Evolutionary conservation across 1,140 invertebrate genomes (phyloP).

Genomic region (Carposina sasakii): DNA sequence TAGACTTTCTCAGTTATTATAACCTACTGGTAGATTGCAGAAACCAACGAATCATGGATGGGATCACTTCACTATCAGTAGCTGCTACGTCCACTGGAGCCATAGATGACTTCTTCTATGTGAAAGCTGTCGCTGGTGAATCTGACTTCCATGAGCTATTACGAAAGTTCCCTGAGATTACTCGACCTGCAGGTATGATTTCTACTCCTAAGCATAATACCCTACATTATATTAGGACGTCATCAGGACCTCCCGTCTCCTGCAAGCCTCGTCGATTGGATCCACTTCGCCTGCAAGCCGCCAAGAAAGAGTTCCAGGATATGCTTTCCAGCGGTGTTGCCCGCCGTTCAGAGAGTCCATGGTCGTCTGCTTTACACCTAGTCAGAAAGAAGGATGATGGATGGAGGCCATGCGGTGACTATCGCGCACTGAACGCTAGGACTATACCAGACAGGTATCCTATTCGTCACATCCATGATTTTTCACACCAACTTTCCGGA

Average conservation of each 20-base stretch:
- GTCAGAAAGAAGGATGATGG: constrained; percentile 50
- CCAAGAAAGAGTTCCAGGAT: constrained; percentile 46
- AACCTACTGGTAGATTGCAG: constrained; percentile 37
- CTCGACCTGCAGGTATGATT: constrained; percentile 20
- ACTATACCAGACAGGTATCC: constrained; percentile 46
- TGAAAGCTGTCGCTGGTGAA: constrained; percentile 20
- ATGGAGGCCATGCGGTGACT: constrained; percentile 58
- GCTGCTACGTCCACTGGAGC: not conserved
- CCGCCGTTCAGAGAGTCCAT: constrained; percentile 38
- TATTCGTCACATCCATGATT: constrained; percentile 40
- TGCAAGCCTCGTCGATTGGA: constrained; percentile 44
- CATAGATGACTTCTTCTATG: constrained; percentile 15
- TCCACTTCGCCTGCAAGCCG: constrained; percentile 35
- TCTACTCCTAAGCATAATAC: constrained; percentile 19
- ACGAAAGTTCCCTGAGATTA: constrained; percentile 24
- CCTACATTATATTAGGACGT: constrained; percentile 23
- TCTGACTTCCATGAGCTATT: constrained; percentile 18
- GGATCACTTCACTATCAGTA: constrained; percentile 16
- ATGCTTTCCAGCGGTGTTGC: constrained; percentile 34
- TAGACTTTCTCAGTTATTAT: constrained; percentile 48
- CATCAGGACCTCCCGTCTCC: constrained; percentile 44
- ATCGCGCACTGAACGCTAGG: constrained; percentile 42
- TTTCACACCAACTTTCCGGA: constrained; percentile 39
- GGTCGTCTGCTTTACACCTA: constrained; percentile 54
- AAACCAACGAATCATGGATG: constrained; percentile 28